Base-by-base conservation (phyloP, 2,113 vertebrate species). In the Anas platyrhynchos region DNA sequence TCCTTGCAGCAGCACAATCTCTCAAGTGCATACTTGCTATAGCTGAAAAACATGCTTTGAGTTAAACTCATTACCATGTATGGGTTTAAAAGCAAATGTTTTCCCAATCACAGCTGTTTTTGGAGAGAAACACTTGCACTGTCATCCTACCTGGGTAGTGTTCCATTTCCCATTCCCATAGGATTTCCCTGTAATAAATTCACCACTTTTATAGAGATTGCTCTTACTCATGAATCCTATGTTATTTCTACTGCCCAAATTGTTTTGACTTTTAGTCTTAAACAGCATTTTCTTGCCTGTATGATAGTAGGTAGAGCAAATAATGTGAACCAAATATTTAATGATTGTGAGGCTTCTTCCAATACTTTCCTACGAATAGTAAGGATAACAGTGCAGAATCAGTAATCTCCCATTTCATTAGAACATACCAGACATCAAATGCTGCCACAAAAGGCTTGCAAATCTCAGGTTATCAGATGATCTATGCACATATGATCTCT, bases 391-490 rank as follows among this genome's bases (percentile, higher is more conserved):
- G 20, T 32, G 46, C n/a, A 86, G n/a, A 91, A 94, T 67, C 55
- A 63, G 32, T 74, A 75, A 27, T 89, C 54, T 83, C 6, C 41
- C 10, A 50, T 41, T 11, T 58, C 20, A 75, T 4, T 26, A 27
- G 27, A 75, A 56, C 15, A 16, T 8, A 88, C 7, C 17, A 69
- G 71, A 76, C 52, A 10, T 11, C 17, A 31, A 67, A 55, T 14
- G 58, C 13, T 93, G 66, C 43, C 58, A 88, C 48, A 82, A 72
- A 82, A 32, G n/a, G 14, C 62, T 46, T 94, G n/a, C 21, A 89
- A 75, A 88, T 52, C 62, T 32, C 32, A 61, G 20, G 27, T 73
- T 72, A 86, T 84, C 36, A 83, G 56, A 72, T 17, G 59, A 86
- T 43, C 48, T 34, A 15, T 0, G 2, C 43, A 71, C 46, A 81